Evolutionary conservation across 2,797 vertebrate species (phyloP), one percentile per base, ranked within the genome.

Genomic region (Pachyuromys duprasi): DNA sequence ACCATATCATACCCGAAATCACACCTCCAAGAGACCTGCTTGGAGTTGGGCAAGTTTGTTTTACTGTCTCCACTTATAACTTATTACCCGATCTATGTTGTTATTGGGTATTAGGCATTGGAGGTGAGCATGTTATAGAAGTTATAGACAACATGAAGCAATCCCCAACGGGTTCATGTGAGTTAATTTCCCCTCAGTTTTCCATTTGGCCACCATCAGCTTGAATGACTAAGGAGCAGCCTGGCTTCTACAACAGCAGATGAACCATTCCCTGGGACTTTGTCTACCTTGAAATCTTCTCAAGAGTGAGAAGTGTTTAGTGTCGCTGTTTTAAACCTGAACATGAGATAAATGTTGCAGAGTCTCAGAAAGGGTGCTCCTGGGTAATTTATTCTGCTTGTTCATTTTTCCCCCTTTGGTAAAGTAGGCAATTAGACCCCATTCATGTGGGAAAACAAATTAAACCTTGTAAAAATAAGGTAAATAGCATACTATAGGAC

Each of bases 381-480:
- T 70, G 0, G 78, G 33, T 28, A 63, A 79, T 95, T 94, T 83
- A 91, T 78, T 86, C 92, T 89, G 31, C 70, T 95, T 93, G 20
- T 75, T 79, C 17, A 62, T 92, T 95, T 70, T 39, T 4, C 13
- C 45, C 49, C 70, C 45, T 81, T 93, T 70, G 55, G 36, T 33
- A 97, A 94, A 92, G 86, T 53, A 89, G 31, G 24, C 17, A 31
- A 81, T 91, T 94, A 93, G 60, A 86, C 0, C 24, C 60, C 8
- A 83, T 82, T 96, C 22, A 76, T 28, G 45, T 76, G 49, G 8
- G 24, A 63, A 93, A 93, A 80, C 26, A 87, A 74, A 88, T 62
- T 88, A 95, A 96, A 8, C 17, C 60, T 55, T 20, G 22, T 36
- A 36, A 63, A 95, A 81, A 87, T 94, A 91, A 94, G 90, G 65